phyloP scores from a whole-genome alignment of 35 echinoderm and acorn worm genomes.

The Chiridota heheva region DNA sequence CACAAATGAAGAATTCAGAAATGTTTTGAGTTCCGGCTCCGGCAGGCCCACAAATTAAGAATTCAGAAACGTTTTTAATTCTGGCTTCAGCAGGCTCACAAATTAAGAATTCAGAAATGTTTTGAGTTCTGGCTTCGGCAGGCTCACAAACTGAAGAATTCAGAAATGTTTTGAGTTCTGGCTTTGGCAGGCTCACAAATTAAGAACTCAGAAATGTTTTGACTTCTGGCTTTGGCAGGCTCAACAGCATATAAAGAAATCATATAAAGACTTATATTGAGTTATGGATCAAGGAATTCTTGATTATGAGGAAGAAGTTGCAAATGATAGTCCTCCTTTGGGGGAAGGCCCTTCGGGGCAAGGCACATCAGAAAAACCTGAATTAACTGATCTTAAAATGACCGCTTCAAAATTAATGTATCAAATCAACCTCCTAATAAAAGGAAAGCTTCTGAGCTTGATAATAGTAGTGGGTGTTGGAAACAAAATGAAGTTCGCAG shows the following conservation, averaged over 20 bases:
- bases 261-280: not conserved
- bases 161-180: too few species aligned
- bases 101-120: too few species aligned
- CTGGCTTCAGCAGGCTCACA: too few species aligned
- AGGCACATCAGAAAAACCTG: not conserved
- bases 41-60: too few species aligned
- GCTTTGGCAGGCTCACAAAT: not conserved
- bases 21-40: too few species aligned
- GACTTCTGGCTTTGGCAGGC: not conserved
- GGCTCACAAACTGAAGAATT: constrained; percentile 1
- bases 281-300: constrained; percentile 14
- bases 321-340: not conserved
- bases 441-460: not conserved
- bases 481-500: not conserved
- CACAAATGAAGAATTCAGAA: too few species aligned
- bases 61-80: too few species aligned
- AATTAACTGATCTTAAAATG: too few species aligned
- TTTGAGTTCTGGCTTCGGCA: constrained; percentile 19
- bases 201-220: not conserved
- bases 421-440: not conserved
- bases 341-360: not conserved
- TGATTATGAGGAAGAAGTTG: not conserved
- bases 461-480: too few species aligned
- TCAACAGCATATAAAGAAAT: too few species aligned
- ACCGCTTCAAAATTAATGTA: too few species aligned